A percentile compares a stretch with the other conserved stretches of the same genome.
These are phyloP conservation scores for Bombus haemorrhoidalis DNA, from an alignment of 1,140 invertebrate genomes.

Conservation along the genomic window DNA sequence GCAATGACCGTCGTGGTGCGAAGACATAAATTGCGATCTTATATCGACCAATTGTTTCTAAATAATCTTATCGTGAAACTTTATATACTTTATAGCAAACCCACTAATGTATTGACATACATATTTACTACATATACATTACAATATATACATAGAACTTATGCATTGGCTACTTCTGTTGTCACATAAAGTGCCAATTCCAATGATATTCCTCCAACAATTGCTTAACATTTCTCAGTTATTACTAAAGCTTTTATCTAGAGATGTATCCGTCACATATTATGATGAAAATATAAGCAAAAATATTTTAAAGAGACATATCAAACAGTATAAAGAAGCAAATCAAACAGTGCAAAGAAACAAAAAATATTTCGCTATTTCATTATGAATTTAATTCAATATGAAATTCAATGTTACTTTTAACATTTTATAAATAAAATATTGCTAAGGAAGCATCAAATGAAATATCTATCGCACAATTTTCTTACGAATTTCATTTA, in stretches of 20 bases:
- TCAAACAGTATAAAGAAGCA: too few relatives aligned
- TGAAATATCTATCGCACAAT: background rate
- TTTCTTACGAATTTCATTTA: background rate
- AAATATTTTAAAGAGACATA: too few relatives aligned
- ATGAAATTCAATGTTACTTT: background rate
- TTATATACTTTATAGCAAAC: background rate
- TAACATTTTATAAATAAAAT: background rate
- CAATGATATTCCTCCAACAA: background rate
- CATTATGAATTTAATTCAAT: background rate
- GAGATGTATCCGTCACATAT: too few relatives aligned
- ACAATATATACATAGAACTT: too few relatives aligned
- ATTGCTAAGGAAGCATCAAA: background rate
- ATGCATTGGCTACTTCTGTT: too few relatives aligned
- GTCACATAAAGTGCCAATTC: too few relatives aligned
- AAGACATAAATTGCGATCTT: conserved; percentile 4
- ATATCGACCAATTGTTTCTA: background rate
- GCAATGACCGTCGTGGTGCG: background rate
- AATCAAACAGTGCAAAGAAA: background rate
- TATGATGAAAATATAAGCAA: too few relatives aligned
- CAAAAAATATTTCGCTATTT: background rate
- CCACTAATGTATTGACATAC: too few relatives aligned
- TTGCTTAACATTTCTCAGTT: background rate
- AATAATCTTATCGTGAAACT: background rate
- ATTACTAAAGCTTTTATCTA: too few relatives aligned
- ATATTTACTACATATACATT: too few relatives aligned